These are phyloP conservation scores for Solenodon paradoxus DNA, from an alignment of 2,113 vertebrate species.

Conservation along the genomic window DNA sequence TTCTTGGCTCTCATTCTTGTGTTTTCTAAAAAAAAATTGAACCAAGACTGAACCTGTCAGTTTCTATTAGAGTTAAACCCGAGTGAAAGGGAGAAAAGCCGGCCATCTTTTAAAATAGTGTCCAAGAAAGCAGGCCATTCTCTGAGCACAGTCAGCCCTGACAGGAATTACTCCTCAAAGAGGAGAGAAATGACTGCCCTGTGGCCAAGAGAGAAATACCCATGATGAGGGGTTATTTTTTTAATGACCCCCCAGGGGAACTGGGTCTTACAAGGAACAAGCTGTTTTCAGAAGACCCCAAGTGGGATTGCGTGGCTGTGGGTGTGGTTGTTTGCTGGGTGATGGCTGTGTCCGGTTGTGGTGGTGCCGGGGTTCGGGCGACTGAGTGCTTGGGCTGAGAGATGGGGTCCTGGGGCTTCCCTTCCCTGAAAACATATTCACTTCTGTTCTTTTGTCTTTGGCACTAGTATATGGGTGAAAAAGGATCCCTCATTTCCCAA, in stretches of 20 bases:
- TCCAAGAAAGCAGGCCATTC: neutral
- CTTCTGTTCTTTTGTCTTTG: neutral
- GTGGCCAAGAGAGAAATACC: neutral
- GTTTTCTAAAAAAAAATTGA: neutral
- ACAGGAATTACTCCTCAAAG: neutral
- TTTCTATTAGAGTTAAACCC: conserved; percentile 41
- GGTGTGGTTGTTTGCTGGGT: neutral
- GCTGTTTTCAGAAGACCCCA: neutral
- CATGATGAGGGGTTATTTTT: neutral
- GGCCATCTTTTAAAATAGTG: neutral
- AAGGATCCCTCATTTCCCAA: accelerated
- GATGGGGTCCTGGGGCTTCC: neutral
- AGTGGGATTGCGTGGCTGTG: neutral
- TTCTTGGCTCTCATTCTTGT: neutral
- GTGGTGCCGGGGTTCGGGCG: no score
- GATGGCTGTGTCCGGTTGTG: accelerated
- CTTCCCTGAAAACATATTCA: neutral
- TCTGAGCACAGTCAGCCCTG: neutral
- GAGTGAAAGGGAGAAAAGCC: neutral
- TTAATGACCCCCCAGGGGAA: neutral
- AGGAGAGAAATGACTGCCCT: neutral
- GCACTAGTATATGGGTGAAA: neutral
- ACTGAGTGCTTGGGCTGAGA: neutral
- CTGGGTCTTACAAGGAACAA: conserved; percentile 12
- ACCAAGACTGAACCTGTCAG: conserved; percentile 12